Conservation (phyloP, 2,797 vertebrate genomes). For the Acipenser ruthenus region DNA sequence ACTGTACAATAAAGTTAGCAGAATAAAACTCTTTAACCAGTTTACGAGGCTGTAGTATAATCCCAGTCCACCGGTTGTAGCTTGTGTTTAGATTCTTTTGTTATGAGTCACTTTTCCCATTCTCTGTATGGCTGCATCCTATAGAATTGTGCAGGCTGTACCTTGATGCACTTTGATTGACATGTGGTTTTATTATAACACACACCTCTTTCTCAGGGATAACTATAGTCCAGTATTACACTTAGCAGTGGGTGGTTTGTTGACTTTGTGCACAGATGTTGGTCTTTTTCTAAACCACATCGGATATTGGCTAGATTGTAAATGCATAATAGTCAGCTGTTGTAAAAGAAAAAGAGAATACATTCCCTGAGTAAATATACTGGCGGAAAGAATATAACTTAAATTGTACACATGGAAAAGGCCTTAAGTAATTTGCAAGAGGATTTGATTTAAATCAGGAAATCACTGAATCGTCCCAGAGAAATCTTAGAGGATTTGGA, state of each 20-base stretch:
- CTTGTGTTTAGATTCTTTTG: slow-evolving; percentile 12
- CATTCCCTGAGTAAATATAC: background rate
- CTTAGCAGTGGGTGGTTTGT: background rate
- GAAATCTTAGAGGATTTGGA: too few species aligned
- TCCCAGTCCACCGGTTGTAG: slow-evolving; percentile 1
- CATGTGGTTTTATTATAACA: slow-evolving; percentile 10
- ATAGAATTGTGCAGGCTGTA: background rate
- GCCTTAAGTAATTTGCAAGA: too few species aligned
- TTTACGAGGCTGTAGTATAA: slow-evolving; percentile 7
- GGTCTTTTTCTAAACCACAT: slow-evolving; percentile 15
- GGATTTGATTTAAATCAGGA: too few species aligned
- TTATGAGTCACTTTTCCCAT: slow-evolving; percentile 1
- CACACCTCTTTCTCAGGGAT: slow-evolving; percentile 14
- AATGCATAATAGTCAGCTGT: background rate
- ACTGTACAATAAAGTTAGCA: background rate
- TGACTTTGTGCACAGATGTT: slow-evolving; percentile 1
- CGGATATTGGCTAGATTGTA: slow-evolving; percentile 16
- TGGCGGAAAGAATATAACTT: too few species aligned
- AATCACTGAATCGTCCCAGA: too few species aligned
- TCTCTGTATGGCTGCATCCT: slow-evolving; percentile 5
- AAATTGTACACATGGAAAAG: too few species aligned
- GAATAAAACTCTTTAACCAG: slow-evolving; percentile 4
- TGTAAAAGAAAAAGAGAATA: background rate
- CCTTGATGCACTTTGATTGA: slow-evolving; percentile 19
- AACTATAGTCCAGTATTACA: background rate